A percentile compares a stretch with the other conserved stretches of the same genome.
phyloP scores from a whole-genome alignment of 2,888 invertebrate species.

The Mellilla xanthometata region DNA sequence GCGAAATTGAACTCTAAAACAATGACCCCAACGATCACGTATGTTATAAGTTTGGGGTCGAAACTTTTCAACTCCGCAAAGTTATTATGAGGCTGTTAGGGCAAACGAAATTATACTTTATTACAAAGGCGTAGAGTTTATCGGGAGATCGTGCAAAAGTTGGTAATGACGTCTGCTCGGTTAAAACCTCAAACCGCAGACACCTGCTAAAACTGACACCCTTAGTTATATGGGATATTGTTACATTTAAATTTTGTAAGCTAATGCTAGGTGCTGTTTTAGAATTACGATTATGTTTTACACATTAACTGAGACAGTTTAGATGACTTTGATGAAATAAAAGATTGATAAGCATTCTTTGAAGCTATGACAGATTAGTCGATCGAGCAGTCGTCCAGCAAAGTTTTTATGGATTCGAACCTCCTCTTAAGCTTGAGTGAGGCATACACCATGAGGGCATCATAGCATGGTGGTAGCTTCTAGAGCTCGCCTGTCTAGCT shows the following conservation, averaged over 20 bases:
- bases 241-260: slow-evolving; percentile 38
- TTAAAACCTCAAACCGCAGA: slow-evolving; percentile 57
- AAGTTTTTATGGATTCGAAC: too few relatives aligned
- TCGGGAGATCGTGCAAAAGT: slow-evolving; percentile 6
- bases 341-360: too few relatives aligned
- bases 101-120: slow-evolving; percentile 25
- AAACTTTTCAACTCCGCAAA: slow-evolving; percentile 28
- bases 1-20: slow-evolving; percentile 37
- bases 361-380: too few relatives aligned
- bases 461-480: too few relatives aligned
- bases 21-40: slow-evolving; percentile 34
- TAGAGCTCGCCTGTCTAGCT: too few relatives aligned
- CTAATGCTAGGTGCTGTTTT: slow-evolving; percentile 17
- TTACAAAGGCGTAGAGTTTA: slow-evolving; percentile 15
- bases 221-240: slow-evolving; percentile 52
- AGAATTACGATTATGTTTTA: slow-evolving; percentile 11
- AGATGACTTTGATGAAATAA: too few relatives aligned
- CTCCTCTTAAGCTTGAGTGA: too few relatives aligned
- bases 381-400: too few relatives aligned
- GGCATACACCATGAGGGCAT: too few relatives aligned
- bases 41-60: slow-evolving; percentile 38
- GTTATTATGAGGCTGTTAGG: slow-evolving; percentile 16
- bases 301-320: too few relatives aligned
- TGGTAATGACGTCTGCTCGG: slow-evolving; percentile 37
- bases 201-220: slow-evolving; percentile 57